Evolutionary conservation across 2,888 invertebrate species (phyloP), one percentile per base, ranked within the genome.

Genomic region (Pollenia amentaria): DNA sequence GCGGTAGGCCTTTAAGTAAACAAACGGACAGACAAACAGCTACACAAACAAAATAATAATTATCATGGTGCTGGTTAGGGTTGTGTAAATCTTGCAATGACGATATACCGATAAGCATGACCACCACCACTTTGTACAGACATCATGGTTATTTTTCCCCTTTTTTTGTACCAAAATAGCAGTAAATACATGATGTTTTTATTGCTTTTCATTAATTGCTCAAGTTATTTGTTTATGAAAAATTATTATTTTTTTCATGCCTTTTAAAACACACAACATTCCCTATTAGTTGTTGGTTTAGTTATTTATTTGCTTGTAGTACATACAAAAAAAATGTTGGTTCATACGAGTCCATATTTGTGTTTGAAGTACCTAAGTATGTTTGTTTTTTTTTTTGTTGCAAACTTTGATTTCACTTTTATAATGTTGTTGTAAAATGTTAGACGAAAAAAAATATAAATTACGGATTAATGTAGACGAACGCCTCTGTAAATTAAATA

Each of bases 331-430:
- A 14, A 62, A 38, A 14, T 40, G 38, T 11, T n/a, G 6, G 38
- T 57, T 4, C 29, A 3, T n/a, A 42, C 62, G 62, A 38, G n/a
- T 55, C 7, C n/a, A 48, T 11, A 62, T 62, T 9, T 10, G 8
- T 40, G 1, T 42, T 40, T 44, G 14, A 42, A 51, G 11, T 53
- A 53, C 11, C 11, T 46, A 55, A 42, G 14, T 76, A 18, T 29
- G 21, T 53, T 16, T 55, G 48, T 18, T 18, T 51, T 69, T 73
- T 72, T 38, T 69, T 72, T 72, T 48, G 53, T 46, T 55, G 44
- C 16, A 83, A 79, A 70, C 65, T 29, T 79, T 84, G 72, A 85
- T 78, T 87, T 87, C 81, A 84, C 81, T 85, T 87, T 85, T 85
- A 53, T 67, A 42, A 60, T 51, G 55, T 75, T 80, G 48, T 67